Conservation (phyloP, 2,888 invertebrate species). For the Heteromyza rotundicornis region DNA sequence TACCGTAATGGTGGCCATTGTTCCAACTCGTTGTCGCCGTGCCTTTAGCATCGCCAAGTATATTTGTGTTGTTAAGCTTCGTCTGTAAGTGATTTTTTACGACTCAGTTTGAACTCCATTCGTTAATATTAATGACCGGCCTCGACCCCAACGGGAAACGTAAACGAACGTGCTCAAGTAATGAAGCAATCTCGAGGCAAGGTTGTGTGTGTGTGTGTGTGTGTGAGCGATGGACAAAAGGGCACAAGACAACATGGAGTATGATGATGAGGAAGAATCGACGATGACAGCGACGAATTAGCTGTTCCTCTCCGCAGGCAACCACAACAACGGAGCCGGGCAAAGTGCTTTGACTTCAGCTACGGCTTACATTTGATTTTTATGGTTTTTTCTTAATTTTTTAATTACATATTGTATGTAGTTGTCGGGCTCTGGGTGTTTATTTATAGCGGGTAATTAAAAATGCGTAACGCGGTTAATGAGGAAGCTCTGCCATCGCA, state of each 20-base stretch:
- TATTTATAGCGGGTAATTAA: constrained; percentile 40
- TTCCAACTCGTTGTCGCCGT: no score
- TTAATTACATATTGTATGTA: constrained; percentile 38
- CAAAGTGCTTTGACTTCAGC: constrained; percentile 19
- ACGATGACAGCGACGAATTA: constrained; percentile 7
- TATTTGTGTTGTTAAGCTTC: neutral
- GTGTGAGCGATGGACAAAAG: constrained; percentile 7
- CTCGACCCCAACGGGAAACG: constrained; percentile 44
- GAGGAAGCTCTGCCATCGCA: constrained; percentile 20
- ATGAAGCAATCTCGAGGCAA: constrained; percentile 46
- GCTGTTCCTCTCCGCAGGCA: constrained; percentile 12
- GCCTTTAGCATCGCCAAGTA: no score
- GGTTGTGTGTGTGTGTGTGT: neutral
- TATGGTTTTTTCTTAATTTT: constrained; percentile 39
- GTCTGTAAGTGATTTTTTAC: neutral
- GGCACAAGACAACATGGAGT: neutral
- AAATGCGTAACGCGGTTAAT: constrained; percentile 45
- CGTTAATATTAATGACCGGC: constrained; percentile 53
- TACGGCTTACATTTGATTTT: constrained; percentile 16
- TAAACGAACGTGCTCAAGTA: constrained; percentile 43
- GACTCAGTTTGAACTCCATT: constrained; percentile 32
- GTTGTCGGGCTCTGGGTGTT: constrained; percentile 22
- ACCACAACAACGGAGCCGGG: neutral
- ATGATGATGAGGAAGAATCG: constrained; percentile 1
- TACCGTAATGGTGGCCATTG: neutral